phyloP scores from a whole-genome alignment of 2,797 vertebrate species.

The Pantherophis vulpinus region DNA sequence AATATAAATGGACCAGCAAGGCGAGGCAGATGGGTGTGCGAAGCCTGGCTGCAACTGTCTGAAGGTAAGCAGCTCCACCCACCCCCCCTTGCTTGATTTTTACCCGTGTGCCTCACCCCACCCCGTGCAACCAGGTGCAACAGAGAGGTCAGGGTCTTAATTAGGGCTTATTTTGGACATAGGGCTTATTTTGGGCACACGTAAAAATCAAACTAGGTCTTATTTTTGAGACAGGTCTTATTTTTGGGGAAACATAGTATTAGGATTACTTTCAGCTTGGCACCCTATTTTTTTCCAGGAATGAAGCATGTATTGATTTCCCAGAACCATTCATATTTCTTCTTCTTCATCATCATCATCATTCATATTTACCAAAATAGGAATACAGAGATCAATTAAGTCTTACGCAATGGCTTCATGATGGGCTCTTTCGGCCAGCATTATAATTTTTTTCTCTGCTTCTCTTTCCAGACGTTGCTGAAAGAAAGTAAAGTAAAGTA shows the following conservation, averaged over 20 bases:
- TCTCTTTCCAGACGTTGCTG: constrained; percentile 82
- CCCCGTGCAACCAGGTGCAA: no score
- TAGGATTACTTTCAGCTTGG: constrained; percentile 9
- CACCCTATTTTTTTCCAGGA: not conserved
- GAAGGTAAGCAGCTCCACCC: no score
- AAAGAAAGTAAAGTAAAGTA: constrained; percentile 31
- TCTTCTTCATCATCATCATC: not conserved
- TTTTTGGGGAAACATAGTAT: not conserved
- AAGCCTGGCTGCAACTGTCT: no score
- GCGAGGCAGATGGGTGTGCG: no score
- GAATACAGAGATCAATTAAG: constrained; percentile 19
- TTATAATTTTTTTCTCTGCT: constrained; percentile 78
- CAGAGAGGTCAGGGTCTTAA: no score
- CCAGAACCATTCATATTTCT: not conserved
- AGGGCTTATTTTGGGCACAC: no score
- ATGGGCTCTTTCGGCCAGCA: constrained; percentile 77
- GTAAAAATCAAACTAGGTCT: not conserved
- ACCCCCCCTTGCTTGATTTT: no score
- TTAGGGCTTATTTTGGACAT: no score
- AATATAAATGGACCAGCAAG: no score
- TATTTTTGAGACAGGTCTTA: not conserved
- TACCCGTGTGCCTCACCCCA: no score
- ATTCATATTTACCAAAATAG: not conserved
- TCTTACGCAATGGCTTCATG: constrained; percentile 84
- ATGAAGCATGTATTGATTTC: not conserved